Evolutionary conservation across 2,797 vertebrate species (phyloP).

Genomic region (Petrocephalus schoutedeni): DNA sequence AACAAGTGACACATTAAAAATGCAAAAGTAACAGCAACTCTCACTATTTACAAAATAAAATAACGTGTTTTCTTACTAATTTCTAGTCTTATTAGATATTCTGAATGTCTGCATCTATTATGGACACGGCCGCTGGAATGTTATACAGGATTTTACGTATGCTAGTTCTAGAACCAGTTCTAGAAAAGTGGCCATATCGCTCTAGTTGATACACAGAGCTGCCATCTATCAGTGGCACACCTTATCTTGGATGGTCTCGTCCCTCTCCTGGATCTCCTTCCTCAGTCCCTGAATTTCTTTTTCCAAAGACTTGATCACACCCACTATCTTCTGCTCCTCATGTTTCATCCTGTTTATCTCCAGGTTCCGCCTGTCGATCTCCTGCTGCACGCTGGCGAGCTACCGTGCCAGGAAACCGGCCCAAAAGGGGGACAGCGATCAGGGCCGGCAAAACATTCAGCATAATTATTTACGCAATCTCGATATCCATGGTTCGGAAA

Average conservation of each 20-base stretch:
- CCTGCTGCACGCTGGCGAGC: constrained; percentile 75
- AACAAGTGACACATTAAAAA: not conserved
- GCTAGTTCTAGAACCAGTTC: not conserved
- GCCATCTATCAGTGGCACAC: constrained; percentile 45
- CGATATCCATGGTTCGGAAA: not conserved
- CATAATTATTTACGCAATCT: not conserved
- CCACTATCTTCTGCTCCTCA: constrained; percentile 74
- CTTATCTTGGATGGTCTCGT: constrained; percentile 79
- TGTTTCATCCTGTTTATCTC: constrained; percentile 69
- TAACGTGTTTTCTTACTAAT: not conserved
- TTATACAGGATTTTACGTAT: not conserved
- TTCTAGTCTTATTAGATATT: not conserved
- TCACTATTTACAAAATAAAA: not conserved
- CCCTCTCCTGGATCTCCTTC: constrained; percentile 73
- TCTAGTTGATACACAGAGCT: not conserved
- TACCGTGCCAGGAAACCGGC: constrained; percentile 44
- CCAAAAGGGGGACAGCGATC: not conserved
- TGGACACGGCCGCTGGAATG: not conserved
- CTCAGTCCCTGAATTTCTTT: constrained; percentile 75
- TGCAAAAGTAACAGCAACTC: not conserved
- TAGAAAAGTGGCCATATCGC: not conserved
- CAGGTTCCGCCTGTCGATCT: constrained; percentile 65
- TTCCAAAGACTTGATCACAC: constrained; percentile 73
- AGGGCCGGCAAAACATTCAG: not conserved
- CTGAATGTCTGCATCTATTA: too few species aligned